A percentile compares a stretch with the other conserved stretches of the same genome.
Evolutionary conservation across 2,888 invertebrate species (phyloP).

Genomic region (Nycteola revayana): DNA sequence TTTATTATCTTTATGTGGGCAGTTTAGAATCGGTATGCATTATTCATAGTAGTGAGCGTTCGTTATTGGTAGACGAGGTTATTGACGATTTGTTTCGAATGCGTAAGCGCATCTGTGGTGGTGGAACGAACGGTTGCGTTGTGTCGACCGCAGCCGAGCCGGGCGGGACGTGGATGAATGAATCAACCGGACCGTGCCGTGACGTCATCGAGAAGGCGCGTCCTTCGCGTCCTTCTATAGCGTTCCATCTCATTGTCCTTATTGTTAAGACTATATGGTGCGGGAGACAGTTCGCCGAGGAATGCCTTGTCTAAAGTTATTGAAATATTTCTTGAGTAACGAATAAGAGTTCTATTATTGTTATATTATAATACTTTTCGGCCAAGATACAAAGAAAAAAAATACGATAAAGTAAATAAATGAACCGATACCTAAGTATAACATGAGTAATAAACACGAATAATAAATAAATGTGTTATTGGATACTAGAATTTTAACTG

Average conservation of each 20-base stretch:
- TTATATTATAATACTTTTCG: too few species aligned
- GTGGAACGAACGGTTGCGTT: conserved; percentile 7
- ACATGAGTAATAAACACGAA: too few species aligned
- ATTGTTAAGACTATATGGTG: conserved; percentile 20
- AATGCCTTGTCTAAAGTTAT: conserved; percentile 1
- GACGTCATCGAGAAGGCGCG: conserved; percentile 67
- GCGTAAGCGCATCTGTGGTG: conserved; percentile 52
- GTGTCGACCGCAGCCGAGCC: conserved; percentile 4
- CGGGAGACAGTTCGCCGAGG: conserved; percentile 7
- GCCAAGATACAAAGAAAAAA: too few species aligned
- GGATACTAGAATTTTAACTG: too few species aligned
- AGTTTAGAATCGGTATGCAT: conserved; percentile 25
- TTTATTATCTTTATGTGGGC: conserved; percentile 27
- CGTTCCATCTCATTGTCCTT: conserved; percentile 37
- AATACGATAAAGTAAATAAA: too few species aligned
- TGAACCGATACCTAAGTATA: too few species aligned
- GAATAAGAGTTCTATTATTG: too few species aligned
- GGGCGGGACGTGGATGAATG: conserved; percentile 51
- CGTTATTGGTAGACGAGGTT: conserved; percentile 51
- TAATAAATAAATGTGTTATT: too few species aligned
- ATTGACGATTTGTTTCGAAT: conserved; percentile 50
- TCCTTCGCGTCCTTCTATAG: conserved; percentile 41
- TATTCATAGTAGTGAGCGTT: conserved; percentile 28
- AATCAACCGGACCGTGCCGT: conserved; percentile 52
- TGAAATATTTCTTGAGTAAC: too few species aligned